phyloP scores from a whole-genome alignment of 2,113 vertebrate genomes.

The Thamnaconus septentrionalis region DNA sequence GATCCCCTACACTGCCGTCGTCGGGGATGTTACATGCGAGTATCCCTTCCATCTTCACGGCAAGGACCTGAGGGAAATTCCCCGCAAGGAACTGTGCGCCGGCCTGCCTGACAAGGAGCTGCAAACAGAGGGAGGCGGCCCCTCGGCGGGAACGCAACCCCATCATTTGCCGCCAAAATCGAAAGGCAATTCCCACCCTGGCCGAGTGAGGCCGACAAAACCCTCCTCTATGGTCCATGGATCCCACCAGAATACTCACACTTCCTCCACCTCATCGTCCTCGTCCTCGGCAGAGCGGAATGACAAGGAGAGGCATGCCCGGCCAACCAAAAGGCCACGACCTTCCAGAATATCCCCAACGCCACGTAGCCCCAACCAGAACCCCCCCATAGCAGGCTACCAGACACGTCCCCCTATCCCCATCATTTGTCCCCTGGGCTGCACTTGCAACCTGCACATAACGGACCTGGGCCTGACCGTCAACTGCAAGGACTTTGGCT shows the following conservation, averaged over 20 bases:
- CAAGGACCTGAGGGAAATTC: slow-evolving; percentile 94
- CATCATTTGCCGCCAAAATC: slow-evolving; percentile 57
- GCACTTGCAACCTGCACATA: slow-evolving; percentile 96
- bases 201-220: slow-evolving; percentile 88
- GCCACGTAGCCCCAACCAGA: slow-evolving; percentile 88
- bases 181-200: slow-evolving; percentile 79
- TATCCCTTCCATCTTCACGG: slow-evolving; percentile 97
- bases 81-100: slow-evolving; percentile 90
- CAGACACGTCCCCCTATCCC: slow-evolving; percentile 96
- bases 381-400: slow-evolving; percentile 89
- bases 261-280: slow-evolving; percentile 61
- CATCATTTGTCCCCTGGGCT: slow-evolving; percentile 93
- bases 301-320: slow-evolving; percentile 86
- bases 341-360: slow-evolving; percentile 87
- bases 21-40: slow-evolving; percentile 96
- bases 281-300: slow-evolving; percentile 85
- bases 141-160: slow-evolving; percentile 77
- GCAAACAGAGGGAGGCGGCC: slow-evolving; percentile 82
- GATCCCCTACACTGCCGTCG: slow-evolving; percentile 94
- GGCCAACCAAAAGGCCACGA: slow-evolving; percentile 88
- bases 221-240: slow-evolving; percentile 93
- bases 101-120: slow-evolving; percentile 75
- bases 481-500: slow-evolving; percentile 93
- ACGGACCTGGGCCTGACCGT: slow-evolving; percentile 93
- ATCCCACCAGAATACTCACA: slow-evolving; percentile 90